Evolutionary conservation across 2,888 invertebrate genomes (phyloP).

Genomic region (Laspeyria flexula): DNA sequence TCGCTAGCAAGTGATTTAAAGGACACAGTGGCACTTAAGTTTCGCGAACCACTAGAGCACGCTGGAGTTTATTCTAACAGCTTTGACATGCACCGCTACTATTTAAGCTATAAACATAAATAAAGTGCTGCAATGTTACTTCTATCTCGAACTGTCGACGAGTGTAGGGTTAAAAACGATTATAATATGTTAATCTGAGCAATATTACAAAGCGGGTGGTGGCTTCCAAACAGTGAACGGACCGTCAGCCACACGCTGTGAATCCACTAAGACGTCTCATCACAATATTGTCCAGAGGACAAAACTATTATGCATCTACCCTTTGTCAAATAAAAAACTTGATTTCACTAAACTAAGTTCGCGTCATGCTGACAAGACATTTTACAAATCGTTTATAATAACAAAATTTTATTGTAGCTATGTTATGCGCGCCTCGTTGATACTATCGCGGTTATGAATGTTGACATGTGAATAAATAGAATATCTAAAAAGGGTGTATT

Average conservation of each 20-base stretch:
- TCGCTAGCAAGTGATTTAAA: slow-evolving; percentile 62
- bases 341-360: slow-evolving; percentile 64
- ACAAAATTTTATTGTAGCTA: slow-evolving; percentile 74
- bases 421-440: slow-evolving; percentile 62
- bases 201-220: slow-evolving; percentile 66
- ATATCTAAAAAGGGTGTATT: slow-evolving; percentile 64
- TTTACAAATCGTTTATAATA: slow-evolving; percentile 80
- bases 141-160: slow-evolving; percentile 50
- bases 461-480: slow-evolving; percentile 67
- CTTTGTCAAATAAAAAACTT: slow-evolving; percentile 61
- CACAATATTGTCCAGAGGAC: slow-evolving; percentile 73
- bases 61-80: slow-evolving; percentile 52
- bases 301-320: slow-evolving; percentile 67
- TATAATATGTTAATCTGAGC: slow-evolving; percentile 71
- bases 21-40: slow-evolving; percentile 46
- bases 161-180: slow-evolving; percentile 73
- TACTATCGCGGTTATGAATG: slow-evolving; percentile 76
- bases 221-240: slow-evolving; percentile 77
- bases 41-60: slow-evolving; percentile 27
- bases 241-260: slow-evolving; percentile 73
- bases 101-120: slow-evolving; percentile 60
- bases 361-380: slow-evolving; percentile 83
- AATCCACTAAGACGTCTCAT: slow-evolving; percentile 73
- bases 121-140: slow-evolving; percentile 46
- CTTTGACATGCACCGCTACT: slow-evolving; percentile 56